Base-by-base conservation (phyloP, 2,797 vertebrate species). In the Myiothlypis chrysogaster region DNA sequence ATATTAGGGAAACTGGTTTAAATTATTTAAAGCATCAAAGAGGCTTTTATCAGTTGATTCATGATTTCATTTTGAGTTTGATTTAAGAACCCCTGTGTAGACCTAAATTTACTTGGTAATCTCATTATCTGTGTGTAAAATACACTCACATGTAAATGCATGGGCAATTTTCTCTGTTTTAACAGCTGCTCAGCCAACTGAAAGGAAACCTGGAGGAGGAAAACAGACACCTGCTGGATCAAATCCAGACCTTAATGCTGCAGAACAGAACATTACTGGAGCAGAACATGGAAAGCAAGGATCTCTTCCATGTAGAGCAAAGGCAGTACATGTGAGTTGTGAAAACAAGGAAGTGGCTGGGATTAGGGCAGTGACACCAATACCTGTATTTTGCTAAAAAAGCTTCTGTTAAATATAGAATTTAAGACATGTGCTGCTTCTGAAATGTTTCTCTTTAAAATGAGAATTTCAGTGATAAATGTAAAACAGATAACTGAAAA, bases 151-250 rank as follows among this genome's bases (percentile, higher is more conserved):
- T 39, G 70, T 80, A 73, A 79, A 84, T 91, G 64, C 86, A 72
- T 87, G 83, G 89, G 52, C 70, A 89, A 32, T 95, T 86, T 96
- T 76, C 55, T 79, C 3, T 80, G 87, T 97, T 97, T 95, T 89
- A 97, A 98, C 98, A 99, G 99, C 96, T 99, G 95, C 98, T 99
- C 96, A 99, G 99, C 95, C 99, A 99, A 97, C 97, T 99, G 93
- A 99, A 99, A 98, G 99, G 99, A 96, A 99, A 99, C 97, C 97
- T 99, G 96, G 99, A 99, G 96, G 99, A 99, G 97, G 99, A 99
- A 98, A 99, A 99, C 96, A 98, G 99, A 64, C 99, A 99, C 96
- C 97, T 99, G 37, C 96, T 99, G 94, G 99, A 99, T 97, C 99
- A 99, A 98, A 99, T 99, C 90, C 99, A 99, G 97, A 99, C 99